Percentiles rank a stretch among this genome's conserved stretches.
Evolutionary conservation across 2,113 vertebrate species (phyloP).

Genomic region (Nyctibius bracteatus): DNA sequence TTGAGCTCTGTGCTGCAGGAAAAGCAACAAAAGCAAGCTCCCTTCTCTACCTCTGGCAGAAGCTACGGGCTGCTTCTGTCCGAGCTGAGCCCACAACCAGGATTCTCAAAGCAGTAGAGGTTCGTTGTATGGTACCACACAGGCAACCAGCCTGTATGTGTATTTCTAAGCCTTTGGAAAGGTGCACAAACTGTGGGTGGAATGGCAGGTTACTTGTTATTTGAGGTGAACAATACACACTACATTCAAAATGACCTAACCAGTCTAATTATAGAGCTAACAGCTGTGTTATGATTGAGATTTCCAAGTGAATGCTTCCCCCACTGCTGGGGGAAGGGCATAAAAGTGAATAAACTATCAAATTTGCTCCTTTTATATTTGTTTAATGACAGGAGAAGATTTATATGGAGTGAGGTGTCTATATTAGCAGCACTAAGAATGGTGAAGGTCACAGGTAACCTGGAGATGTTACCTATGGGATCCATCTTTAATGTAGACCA

Average conservation of each 20-base stretch:
- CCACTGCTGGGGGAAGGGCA: not conserved
- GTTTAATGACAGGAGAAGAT: not conserved
- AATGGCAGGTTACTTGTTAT: not conserved
- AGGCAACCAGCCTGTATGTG: not conserved
- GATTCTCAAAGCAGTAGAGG: not conserved
- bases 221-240: not conserved
- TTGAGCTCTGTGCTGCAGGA: not conserved
- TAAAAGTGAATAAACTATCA: not conserved
- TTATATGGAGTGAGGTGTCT: not conserved
- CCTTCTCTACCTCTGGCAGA: not conserved
- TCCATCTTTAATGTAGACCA: not conserved
- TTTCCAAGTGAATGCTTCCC: slow-evolving; percentile 7
- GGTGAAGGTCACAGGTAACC: not conserved
- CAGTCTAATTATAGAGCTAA: not conserved
- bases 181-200: not conserved
- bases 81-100: accelerated
- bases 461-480: not conserved
- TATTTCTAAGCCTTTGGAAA: not conserved
- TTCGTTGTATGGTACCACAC: not conserved
- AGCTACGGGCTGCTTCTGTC: not conserved
- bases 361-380: not conserved
- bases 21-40: not conserved
- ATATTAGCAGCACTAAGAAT: not conserved
- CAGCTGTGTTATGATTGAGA: not conserved
- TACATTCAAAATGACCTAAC: not conserved